phyloP scores from a whole-genome alignment of 30 jellyfish, hydroid and myxozoan species.

The Chrysaora quinquecirrha region DNA sequence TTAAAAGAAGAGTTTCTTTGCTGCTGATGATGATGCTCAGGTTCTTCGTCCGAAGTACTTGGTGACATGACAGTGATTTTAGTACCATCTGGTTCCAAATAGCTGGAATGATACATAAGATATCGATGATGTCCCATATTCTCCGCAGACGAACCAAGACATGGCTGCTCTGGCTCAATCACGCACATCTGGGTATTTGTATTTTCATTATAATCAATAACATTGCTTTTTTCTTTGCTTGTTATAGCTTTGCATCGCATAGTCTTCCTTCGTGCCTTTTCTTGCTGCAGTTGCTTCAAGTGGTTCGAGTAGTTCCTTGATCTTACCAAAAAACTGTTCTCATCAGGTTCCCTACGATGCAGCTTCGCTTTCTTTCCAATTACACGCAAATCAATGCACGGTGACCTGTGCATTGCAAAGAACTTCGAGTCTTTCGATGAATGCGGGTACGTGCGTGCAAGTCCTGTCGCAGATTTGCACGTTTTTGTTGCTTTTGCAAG shows the following conservation, averaged over 20 bases:
- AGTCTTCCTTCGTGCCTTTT: not conserved
- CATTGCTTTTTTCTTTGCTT: not conserved
- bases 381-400: constrained; percentile 49
- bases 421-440: constrained; percentile 1
- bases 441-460: constrained; percentile 21
- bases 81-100: not conserved
- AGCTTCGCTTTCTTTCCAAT: constrained; percentile 45
- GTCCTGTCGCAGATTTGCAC: constrained; percentile 3
- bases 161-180: not conserved
- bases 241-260: constrained; percentile 1
- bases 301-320: constrained; percentile 43
- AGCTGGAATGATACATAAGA: not conserved
- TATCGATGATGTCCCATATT: constrained; percentile 17
- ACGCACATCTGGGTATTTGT: not conserved
- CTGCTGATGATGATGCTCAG: not conserved
- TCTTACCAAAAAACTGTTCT: constrained; percentile 42
- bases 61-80: constrained; percentile 18
- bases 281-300: constrained; percentile 3
- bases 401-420: not conserved
- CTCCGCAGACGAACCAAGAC: not conserved
- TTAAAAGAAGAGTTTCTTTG: not conserved
- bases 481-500: constrained; percentile 7
- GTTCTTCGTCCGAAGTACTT: not conserved
- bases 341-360: constrained; percentile 31
- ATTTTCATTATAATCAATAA: not conserved